These are phyloP conservation scores for Coelopa frigida DNA, from an alignment of 1,140 invertebrate species.

Conservation along the genomic window DNA sequence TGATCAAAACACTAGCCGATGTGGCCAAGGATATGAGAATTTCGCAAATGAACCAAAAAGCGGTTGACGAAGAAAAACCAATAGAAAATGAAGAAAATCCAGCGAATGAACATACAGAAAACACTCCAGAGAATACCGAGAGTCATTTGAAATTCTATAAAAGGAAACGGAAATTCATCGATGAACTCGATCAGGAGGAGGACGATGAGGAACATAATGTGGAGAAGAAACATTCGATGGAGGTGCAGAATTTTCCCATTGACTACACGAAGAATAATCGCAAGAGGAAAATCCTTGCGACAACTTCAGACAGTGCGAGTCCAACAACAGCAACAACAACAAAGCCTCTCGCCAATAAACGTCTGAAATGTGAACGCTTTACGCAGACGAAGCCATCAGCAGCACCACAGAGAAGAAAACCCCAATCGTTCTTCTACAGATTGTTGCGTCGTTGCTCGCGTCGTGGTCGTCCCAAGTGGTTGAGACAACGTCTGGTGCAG, in stretches of 20 bases:
- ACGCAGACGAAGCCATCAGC: neutral
- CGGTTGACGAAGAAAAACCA: too few relatives aligned
- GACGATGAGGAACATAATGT: neutral
- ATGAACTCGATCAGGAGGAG: constrained; percentile 7
- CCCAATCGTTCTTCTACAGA: constrained; percentile 5
- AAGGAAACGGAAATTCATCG: constrained; percentile 25
- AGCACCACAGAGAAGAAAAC: neutral
- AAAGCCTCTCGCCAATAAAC: too few relatives aligned
- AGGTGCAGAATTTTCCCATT: constrained; percentile 3
- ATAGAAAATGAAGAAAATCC: too few relatives aligned
- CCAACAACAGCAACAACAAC: too few relatives aligned
- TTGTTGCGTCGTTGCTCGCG: neutral
- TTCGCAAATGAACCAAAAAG: too few relatives aligned
- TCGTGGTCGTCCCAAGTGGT: neutral
- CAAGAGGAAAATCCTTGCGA: too few relatives aligned
- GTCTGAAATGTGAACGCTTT: neutral
- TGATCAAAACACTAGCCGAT: too few relatives aligned
- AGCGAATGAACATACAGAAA: too few relatives aligned
- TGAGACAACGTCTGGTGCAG: neutral
- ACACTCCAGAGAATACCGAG: constrained; percentile 9
- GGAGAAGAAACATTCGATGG: neutral
- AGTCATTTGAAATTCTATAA: constrained; percentile 31
- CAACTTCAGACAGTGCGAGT: too few relatives aligned
- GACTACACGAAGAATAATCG: constrained; percentile 3
- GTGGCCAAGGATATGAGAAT: too few relatives aligned